Conservation (phyloP, 2,113 vertebrate genomes). For the Urocynchramus pylzowi region DNA sequence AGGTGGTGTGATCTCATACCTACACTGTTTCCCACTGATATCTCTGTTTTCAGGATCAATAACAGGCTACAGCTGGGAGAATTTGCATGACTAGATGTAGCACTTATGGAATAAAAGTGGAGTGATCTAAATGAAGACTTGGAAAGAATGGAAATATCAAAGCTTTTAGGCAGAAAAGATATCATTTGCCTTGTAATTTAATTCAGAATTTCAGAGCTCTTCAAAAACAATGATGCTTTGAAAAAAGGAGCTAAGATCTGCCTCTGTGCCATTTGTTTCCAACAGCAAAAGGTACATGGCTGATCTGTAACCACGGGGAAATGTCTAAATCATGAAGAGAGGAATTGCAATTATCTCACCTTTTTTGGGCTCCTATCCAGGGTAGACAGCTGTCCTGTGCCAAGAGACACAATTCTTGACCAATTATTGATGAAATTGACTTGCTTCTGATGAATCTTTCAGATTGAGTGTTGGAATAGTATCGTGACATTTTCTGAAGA, state of each 20-base stretch:
- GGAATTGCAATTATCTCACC: not conserved
- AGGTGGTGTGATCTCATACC: constrained; percentile 27
- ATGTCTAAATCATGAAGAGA: not conserved
- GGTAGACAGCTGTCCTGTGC: not conserved
- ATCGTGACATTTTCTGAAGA: not conserved
- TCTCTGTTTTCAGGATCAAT: constrained; percentile 52
- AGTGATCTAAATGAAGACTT: constrained; percentile 40
- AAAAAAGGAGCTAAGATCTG: constrained; percentile 21
- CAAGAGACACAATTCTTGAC: not conserved
- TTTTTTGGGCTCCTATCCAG: not conserved
- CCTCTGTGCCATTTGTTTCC: constrained; percentile 18
- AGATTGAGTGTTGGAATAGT: not conserved
- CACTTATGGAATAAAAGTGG: constrained; percentile 56
- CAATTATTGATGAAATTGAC: not conserved
- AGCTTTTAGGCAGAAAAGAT: constrained; percentile 59
- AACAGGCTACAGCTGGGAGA: constrained; percentile 25
- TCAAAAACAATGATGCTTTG: constrained; percentile 44
- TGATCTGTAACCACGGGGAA: not conserved
- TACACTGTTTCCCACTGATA: not conserved
- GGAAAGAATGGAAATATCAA: constrained; percentile 56
- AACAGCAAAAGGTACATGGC: not conserved
- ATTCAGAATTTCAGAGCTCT: constrained; percentile 63
- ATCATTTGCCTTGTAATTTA: constrained; percentile 64
- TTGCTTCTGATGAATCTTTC: not conserved
- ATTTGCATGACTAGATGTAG: constrained; percentile 61